These are phyloP conservation scores for Pyrochroa serraticornis DNA, from an alignment of 2,888 invertebrate genomes.

Conservation along the genomic window DNA sequence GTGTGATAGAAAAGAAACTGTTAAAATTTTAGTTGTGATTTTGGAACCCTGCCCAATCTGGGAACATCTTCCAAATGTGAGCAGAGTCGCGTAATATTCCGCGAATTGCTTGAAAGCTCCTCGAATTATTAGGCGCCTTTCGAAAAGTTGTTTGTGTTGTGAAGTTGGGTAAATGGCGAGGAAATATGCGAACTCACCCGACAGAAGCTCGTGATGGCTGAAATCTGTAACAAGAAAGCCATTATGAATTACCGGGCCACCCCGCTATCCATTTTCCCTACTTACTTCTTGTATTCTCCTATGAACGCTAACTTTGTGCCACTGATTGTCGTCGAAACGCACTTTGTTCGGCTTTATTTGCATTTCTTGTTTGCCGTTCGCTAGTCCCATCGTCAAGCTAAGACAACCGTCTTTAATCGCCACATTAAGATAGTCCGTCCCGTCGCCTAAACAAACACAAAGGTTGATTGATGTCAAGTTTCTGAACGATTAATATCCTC, in stretches of 20 bases:
- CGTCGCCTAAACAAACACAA: constrained; percentile 71
- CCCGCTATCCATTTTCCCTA: background rate
- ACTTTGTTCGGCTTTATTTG: constrained; percentile 87
- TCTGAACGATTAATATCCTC: background rate
- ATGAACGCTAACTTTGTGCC: constrained; percentile 92
- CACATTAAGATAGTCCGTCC: constrained; percentile 86
- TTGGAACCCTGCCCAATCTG: no score
- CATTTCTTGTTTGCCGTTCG: constrained; percentile 88
- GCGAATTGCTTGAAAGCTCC: no score
- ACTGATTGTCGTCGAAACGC: constrained; percentile 94
- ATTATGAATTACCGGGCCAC: background rate
- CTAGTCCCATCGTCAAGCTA: constrained; percentile 86
- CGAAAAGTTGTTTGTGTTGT: background rate
- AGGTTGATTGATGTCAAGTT: constrained; percentile 1
- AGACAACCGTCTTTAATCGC: constrained; percentile 89
- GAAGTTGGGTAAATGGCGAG: background rate
- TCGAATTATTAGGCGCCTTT: no score
- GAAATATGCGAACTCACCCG: constrained; percentile 67
- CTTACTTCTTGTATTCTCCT: constrained; percentile 89
- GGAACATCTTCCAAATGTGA: no score
- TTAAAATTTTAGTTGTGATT: no score
- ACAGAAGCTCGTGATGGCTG: constrained; percentile 85
- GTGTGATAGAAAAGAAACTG: no score
- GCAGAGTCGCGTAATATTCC: no score
- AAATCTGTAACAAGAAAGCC: constrained; percentile 72